Percentiles rank a stretch among this genome's conserved stretches.
These are phyloP conservation scores for roundworm (Caenorhabditis elegans) DNA, from an alignment of 1,140 invertebrate genomes.

Conservation along the genomic window WBcel235 BX284603.4:6763001-6763500, in stretches of 20 bases:
- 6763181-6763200: constrained; percentile 31
- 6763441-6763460: constrained; percentile 32
- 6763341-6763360: constrained; percentile 43
- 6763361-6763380: constrained; percentile 41
- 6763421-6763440: constrained; percentile 36
- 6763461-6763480: constrained; percentile 32
- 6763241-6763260: constrained; percentile 34
- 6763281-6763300: background rate
- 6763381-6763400: too few species aligned
- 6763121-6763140: constrained; percentile 39
- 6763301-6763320: constrained; percentile 33
- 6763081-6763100: constrained; percentile 30
- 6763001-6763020: constrained; percentile 45
- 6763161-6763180: background rate
- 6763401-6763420: constrained; percentile 23
- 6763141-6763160: background rate
- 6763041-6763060: constrained; percentile 41
- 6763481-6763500: constrained; percentile 27
- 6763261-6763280: background rate
- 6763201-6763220: constrained; percentile 27
- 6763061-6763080: constrained; percentile 42
- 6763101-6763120: constrained; percentile 39
- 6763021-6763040: constrained; percentile 41
- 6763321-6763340: constrained; percentile 46
- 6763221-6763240: constrained; percentile 37